Percentiles rank a stretch among this genome's conserved stretches.
phyloP scores from a whole-genome alignment of 2,113 vertebrate genomes.

The Tamias sibiricus region DNA sequence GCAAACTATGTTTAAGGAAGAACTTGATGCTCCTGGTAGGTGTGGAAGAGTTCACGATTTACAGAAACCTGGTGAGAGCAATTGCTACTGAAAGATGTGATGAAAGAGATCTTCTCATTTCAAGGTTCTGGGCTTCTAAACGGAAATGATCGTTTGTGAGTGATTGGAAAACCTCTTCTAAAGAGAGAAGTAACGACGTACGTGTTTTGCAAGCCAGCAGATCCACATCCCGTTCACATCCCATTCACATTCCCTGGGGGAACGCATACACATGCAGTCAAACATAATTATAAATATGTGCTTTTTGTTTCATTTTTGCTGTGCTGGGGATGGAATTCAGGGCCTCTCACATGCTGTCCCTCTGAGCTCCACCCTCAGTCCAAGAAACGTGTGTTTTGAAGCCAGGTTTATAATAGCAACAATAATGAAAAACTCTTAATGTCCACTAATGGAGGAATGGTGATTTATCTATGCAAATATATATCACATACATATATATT shows the following conservation, averaged over 20 bases:
- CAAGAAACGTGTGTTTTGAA: background rate
- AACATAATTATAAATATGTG: background rate
- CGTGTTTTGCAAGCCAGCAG: background rate
- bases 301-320: background rate
- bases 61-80: background rate
- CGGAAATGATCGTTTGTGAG: background rate
- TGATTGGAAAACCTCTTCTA: background rate
- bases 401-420: background rate
- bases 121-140: background rate
- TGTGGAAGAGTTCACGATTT: slow-evolving; percentile 17
- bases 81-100: background rate
- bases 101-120: background rate
- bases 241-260: background rate
- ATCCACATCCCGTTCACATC: background rate
- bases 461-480: background rate
- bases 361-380: background rate
- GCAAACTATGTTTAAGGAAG: background rate
- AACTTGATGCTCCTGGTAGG: background rate
- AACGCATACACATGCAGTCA: background rate
- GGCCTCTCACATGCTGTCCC: background rate
- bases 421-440: background rate
- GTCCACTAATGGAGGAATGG: background rate
- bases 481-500: no score
- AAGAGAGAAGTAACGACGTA: background rate
- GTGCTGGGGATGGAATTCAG: background rate